Conservation (phyloP, 2,888 invertebrate species). For the Pinctada fucata region DNA sequence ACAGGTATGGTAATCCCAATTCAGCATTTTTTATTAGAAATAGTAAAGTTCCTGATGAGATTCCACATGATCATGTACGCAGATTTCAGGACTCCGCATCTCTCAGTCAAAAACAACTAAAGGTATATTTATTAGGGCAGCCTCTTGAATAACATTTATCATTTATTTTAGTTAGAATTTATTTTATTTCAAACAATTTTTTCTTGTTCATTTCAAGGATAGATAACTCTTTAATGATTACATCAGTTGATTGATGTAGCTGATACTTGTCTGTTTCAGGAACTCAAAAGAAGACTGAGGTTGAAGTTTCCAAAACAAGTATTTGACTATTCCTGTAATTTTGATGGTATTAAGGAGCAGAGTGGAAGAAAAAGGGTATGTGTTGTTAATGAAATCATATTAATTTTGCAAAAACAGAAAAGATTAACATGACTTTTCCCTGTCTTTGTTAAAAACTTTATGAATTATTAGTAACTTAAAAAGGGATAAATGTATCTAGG, state of each 20-base stretch:
- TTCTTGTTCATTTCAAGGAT: too few relatives aligned
- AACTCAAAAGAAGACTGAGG: constrained; percentile 48
- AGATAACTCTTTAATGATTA: too few relatives aligned
- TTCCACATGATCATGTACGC: constrained; percentile 50
- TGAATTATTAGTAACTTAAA: too few relatives aligned
- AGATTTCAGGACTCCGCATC: constrained; percentile 60
- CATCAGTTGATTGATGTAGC: too few relatives aligned
- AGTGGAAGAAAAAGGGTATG: constrained; percentile 62
- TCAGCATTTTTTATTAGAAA: constrained; percentile 71
- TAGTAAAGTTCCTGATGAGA: constrained; percentile 49
- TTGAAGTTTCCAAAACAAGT: constrained; percentile 61
- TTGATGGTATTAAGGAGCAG: constrained; percentile 48
- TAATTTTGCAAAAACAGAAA: too few relatives aligned
- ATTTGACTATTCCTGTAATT: constrained; percentile 54
- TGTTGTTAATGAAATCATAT: neutral
- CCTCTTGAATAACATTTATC: too few relatives aligned
- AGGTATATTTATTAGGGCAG: constrained; percentile 44
- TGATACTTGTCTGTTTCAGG: constrained; percentile 30
- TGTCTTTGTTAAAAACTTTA: too few relatives aligned
- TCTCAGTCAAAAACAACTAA: constrained; percentile 56
- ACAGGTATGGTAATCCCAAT: constrained; percentile 69
- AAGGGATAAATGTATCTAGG: too few relatives aligned
- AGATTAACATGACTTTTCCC: too few relatives aligned
- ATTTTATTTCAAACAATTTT: too few relatives aligned
- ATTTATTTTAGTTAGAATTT: too few relatives aligned